Evolutionary conservation across 2,113 vertebrate genomes (phyloP).

Genomic region (Pelecanoides urinatrix): DNA sequence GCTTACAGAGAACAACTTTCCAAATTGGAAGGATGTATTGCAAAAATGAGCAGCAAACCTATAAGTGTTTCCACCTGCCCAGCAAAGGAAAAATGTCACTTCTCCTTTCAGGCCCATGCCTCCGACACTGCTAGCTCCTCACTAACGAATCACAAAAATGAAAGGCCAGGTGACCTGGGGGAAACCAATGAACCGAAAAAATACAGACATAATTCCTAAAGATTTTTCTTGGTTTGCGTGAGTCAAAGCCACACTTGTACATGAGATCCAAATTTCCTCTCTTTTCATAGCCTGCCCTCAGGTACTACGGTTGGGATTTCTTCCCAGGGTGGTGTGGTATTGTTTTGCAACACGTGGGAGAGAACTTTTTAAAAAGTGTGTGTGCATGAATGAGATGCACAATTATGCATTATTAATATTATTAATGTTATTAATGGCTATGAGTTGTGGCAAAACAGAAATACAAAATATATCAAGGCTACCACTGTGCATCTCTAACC

Average conservation of each 20-base stretch:
- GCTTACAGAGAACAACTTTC: background rate
- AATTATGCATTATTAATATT: too few relatives aligned
- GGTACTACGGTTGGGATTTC: background rate
- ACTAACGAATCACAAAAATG: background rate
- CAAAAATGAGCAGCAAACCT: background rate
- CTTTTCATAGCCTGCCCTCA: background rate
- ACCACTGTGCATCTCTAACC: background rate
- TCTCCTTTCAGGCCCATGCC: background rate
- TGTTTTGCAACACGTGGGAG: background rate
- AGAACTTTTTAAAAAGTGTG: background rate
- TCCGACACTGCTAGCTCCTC: background rate
- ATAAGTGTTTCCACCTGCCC: background rate
- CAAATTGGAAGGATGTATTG: background rate
- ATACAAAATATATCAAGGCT: background rate
- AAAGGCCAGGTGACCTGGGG: background rate
- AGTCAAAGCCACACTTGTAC: background rate
- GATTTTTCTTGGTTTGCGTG: background rate
- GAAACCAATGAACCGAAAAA: rapidly evolving
- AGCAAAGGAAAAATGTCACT: background rate
- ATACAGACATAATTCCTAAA: background rate
- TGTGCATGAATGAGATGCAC: background rate
- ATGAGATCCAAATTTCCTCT: background rate
- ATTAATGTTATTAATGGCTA: background rate
- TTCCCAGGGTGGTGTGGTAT: background rate
- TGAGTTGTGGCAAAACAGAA: background rate